Base-by-base conservation (phyloP, 2,888 invertebrate genomes). In the Dusona sp. region DNA sequence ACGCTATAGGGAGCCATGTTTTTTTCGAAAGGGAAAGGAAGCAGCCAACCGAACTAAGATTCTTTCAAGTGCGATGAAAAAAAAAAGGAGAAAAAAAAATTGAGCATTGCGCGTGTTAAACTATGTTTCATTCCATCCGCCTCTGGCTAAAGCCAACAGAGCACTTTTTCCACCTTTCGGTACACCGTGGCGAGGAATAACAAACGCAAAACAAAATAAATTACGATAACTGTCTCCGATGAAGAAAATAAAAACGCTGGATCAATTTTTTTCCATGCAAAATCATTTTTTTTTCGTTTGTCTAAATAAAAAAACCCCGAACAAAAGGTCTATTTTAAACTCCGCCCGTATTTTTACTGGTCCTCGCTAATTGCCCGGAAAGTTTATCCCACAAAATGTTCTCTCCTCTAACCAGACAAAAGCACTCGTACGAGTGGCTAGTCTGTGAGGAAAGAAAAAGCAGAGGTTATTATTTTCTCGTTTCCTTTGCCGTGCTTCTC, bases 21-120 rank as follows among this genome's bases (percentile, higher is more conserved):
- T 77, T 42, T 77, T 33, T 36, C 78, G 78, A 78, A 65, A 67
- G 67, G 67, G 54, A 78, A 67, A 51, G 67, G 54, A 78, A 67
- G 22, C 67, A 51, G 51, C 6, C 38, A 16, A 57, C 38, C 38
- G 25, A 38, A 7, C n/a, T 48, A 11, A 78, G 78, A 68, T 54
- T 65, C 67, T 65, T 19, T 68, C 67, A 11, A 78, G 67, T 78
- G 77, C 48, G 65, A 42, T 33, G 51, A 72, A 51, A 51, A 33
- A 42, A 29, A 48, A 51, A n/a, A n/a, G n/a, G n/a, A 7, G n/a
- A 57, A 38, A 9, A 25, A 45, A 25, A 25, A 61, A 74, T 33
- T 33, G 25, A 67, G 54, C n/a, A 38, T 67, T 25, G 67, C 42
- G 51, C 25, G 65, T 54, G 54, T 65, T 54, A 42, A 67, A 64